Evolutionary conservation across 2,888 invertebrate genomes (phyloP), one percentile per base, ranked within the genome.

Genomic region (Andricus quercusramuli): DNA sequence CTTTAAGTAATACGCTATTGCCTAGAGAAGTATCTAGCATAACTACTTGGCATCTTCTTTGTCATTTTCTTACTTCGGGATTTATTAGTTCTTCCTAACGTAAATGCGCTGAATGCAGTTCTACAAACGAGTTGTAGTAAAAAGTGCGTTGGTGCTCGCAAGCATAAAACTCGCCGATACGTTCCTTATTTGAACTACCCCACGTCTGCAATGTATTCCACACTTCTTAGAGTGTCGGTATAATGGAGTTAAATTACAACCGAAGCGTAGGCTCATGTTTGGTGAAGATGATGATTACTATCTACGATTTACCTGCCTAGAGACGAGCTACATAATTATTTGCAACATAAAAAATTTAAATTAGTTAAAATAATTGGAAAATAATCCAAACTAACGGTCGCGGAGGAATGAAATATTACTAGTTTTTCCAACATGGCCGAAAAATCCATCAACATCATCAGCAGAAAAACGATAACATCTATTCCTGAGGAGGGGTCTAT

Each of bases 51-150:
- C 82, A 83, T 78, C 79, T 70, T 84, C 65, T 77, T 82, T 80
- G 80, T 74, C 74, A 51, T 78, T 80, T 84, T 84, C 82, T 83
- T 82, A 64, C 74, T 67, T 59, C 65, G 70, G 68, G 70, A 80
- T 82, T 82, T 84, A 82, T 84, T 84, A 82, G 79, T 82, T 78
- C 78, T 82, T 80, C 76, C 79, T 77, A 65, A 70, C 82, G 5
- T 74, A 56, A 74, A 56, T 32, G 51, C 2, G 29, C 70, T 51
- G 29, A 68, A 68, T 47, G 47, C 47, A 70, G 29, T 29, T 9
- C 70, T n/a, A 74, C 74, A 74, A 51, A 56, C 32, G 32, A 56
- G 74, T 56, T 32, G 29, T 41, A 67, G 32, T 62, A 83, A 81
- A 83, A 83, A 81, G 77, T 65, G 62, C 77, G 65, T 51, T 77